These are phyloP conservation scores for Rhynchomys soricoides DNA, from an alignment of 2,113 vertebrate genomes.

Conservation along the genomic window DNA sequence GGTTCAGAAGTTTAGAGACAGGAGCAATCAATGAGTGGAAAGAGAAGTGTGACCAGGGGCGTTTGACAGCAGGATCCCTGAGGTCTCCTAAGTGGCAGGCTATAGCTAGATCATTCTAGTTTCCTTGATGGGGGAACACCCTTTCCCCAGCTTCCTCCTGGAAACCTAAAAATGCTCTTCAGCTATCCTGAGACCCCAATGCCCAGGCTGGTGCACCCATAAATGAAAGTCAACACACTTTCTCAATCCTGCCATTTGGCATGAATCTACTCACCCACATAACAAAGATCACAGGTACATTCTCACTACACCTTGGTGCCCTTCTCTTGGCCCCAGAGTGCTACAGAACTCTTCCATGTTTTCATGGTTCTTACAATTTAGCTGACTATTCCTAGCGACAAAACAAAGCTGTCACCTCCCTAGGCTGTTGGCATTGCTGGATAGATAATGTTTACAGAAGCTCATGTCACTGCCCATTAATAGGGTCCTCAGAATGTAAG, in stretches of 20 bases:
- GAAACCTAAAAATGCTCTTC: not conserved
- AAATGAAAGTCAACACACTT: not conserved
- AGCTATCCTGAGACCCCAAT: not conserved
- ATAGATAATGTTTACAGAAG: not conserved
- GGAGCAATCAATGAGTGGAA: not conserved
- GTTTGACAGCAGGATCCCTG: not conserved
- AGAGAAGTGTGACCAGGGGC: not conserved
- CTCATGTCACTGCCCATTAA: not conserved
- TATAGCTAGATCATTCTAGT: not conserved
- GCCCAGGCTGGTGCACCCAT: not conserved
- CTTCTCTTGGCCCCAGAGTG: not conserved
- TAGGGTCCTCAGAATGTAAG: not conserved
- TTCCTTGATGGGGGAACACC: rapidly evolving
- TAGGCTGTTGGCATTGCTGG: not conserved
- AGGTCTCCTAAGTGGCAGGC: not conserved
- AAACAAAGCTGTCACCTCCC: not conserved
- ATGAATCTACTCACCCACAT: not conserved
- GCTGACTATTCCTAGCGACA: not conserved
- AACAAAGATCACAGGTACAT: not conserved
- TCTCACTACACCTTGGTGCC: not conserved
- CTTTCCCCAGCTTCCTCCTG: not conserved
- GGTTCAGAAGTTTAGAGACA: not conserved
- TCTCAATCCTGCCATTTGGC: not conserved
- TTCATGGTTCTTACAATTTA: not conserved
- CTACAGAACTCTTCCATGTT: not conserved